Base-by-base conservation (phyloP, 2,888 invertebrate genomes). In the Andrena trimmerana region DNA sequence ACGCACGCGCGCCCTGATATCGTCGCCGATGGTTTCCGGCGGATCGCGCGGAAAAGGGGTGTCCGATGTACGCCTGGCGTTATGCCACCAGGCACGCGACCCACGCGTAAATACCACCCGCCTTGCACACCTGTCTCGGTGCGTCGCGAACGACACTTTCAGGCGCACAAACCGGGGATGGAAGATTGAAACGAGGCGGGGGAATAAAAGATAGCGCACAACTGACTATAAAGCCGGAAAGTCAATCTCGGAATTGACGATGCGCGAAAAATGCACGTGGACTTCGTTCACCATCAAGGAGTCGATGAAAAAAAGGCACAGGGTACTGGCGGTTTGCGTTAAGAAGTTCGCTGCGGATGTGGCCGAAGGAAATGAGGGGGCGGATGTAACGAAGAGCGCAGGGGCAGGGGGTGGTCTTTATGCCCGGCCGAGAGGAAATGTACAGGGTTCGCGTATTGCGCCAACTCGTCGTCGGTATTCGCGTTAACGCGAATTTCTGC, bases 41-140 rank as follows among this genome's bases (percentile, higher is more conserved):
- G 74, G 67, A 50, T 66, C 70, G 69, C 80, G 78, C 50, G 74
- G 84, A 60, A 78, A 82, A 80, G 88, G 89, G 88, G 86, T 85
- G 86, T 81, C 85, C 84, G 90, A 90, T 87, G 86, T 89, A 90
- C 88, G 86, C 81, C 85, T 92, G 91, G 91, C 91, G 86, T 93
- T 92, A 91, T 92, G 91, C 92, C 92, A 90, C 85, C 80, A 90
- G 91, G 91, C 93, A 93, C 93, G 93, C 93, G 92, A 93, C 92
- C 85, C 78, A 84, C 86, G 88, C 91, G 90, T 91, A 90, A 92
- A 90, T 92, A 90, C 91, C 83, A 90, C n/a, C 87, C 87, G 82
- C 87, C 90, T 87, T 85, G 87, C 88, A 85, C 89, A 89, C 88
- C 88, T 79, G 84, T 77, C 84, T 68, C 24, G 24, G 24, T 36